Percentiles rank a stretch among this genome's conserved stretches.
phyloP scores from a whole-genome alignment of 2,797 vertebrate species.

The Macrochelys suwanniensis region DNA sequence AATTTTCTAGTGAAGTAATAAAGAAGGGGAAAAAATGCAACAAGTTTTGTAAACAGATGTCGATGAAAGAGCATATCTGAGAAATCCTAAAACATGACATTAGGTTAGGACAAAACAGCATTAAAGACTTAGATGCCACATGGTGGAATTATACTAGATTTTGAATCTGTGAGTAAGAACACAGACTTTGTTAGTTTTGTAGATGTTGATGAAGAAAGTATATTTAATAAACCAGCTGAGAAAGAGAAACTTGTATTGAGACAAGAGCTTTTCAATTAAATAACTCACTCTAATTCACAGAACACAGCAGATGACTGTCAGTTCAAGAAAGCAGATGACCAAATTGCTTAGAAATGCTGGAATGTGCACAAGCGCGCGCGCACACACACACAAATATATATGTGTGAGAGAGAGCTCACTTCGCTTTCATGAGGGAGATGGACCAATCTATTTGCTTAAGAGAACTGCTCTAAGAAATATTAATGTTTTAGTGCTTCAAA shows the following conservation, averaged over 20 bases:
- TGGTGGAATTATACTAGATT: not conserved
- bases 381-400: not conserved
- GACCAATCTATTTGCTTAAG: not conserved
- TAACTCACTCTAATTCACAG: not conserved
- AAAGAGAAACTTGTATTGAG: not conserved
- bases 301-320: not conserved
- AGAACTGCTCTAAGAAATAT: not conserved
- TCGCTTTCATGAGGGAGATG: not conserved
- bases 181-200: slow-evolving; percentile 13
- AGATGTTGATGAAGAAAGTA: slow-evolving; percentile 14
- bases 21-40: not conserved
- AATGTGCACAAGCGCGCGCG: not conserved
- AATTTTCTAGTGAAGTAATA: not conserved
- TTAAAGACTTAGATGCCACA: not conserved
- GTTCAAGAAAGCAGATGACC: not conserved
- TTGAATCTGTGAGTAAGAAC: slow-evolving; percentile 34
- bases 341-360: slow-evolving; percentile 45
- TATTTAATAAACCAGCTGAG: not conserved
- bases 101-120: not conserved
- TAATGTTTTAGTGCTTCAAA: slow-evolving; percentile 9
- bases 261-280: not conserved
- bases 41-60: not conserved
- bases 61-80: not conserved
- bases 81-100: slow-evolving; percentile 16
- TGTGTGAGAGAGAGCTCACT: not conserved